Evolutionary conservation across 2,113 vertebrate species (phyloP).

Genomic region (Cottus gobio): DNA sequence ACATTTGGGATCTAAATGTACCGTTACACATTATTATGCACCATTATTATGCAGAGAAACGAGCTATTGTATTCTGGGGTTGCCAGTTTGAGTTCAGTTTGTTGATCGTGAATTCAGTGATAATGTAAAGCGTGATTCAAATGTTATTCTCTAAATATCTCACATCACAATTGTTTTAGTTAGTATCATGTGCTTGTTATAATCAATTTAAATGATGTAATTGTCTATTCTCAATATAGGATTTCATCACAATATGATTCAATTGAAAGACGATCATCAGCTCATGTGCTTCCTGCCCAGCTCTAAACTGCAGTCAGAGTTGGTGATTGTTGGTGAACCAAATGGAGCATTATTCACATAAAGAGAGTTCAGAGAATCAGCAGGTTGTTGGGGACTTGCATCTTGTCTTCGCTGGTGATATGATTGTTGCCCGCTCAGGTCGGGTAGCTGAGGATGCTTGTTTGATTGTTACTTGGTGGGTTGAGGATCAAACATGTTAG

Average conservation of each 20-base stretch:
- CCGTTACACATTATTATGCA: neutral
- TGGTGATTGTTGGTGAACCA: neutral
- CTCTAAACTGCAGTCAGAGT: neutral
- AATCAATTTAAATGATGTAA: neutral
- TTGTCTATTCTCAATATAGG: neutral
- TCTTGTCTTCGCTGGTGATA: neutral
- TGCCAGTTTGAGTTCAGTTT: neutral
- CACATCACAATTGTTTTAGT: neutral
- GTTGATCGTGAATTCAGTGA: neutral
- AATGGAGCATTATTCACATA: neutral
- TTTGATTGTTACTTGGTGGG: neutral
- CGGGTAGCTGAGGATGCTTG: neutral
- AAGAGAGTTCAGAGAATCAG: neutral
- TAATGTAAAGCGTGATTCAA: neutral
- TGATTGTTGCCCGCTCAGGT: neutral
- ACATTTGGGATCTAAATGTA: neutral
- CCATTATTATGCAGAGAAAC: neutral
- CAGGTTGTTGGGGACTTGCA: neutral
- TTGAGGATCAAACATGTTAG: neutral
- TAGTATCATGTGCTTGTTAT: neutral
- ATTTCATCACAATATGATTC: neutral
- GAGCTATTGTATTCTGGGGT: neutral
- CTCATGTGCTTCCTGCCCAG: too few relatives aligned
- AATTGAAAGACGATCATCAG: neutral
- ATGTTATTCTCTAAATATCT: neutral